A percentile compares a stretch with the other conserved stretches of the same genome.
Conservation (phyloP, 2,797 vertebrate species). For the Taenioides sp. region DNA sequence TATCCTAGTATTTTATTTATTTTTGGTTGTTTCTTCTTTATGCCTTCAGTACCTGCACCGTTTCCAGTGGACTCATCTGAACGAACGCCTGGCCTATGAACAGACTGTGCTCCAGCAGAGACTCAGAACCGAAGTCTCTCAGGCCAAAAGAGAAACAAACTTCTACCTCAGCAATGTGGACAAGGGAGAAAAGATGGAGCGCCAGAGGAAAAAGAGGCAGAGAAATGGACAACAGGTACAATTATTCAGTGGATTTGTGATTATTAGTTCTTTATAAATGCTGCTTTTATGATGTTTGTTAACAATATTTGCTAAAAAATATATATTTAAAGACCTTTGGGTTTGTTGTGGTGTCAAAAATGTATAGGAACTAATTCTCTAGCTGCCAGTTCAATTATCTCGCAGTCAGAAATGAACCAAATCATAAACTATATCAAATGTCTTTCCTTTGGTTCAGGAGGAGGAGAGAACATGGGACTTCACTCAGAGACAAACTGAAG, state of each 20-base stretch:
- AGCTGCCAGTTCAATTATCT: not conserved
- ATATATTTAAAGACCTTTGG: not conserved
- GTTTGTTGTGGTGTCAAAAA: no score
- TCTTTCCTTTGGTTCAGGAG: slow-evolving; percentile 28
- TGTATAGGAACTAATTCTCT: not conserved
- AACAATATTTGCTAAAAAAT: not conserved
- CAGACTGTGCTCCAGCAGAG: slow-evolving; percentile 85
- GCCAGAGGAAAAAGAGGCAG: slow-evolving; percentile 55
- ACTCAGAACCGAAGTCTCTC: slow-evolving; percentile 85
- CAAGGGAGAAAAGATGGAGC: slow-evolving; percentile 56
- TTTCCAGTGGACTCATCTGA: slow-evolving; percentile 90
- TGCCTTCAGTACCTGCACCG: slow-evolving; percentile 85
- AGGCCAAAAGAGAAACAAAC: slow-evolving; percentile 88
- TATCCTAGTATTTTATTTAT: not conserved
- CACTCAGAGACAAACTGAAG: slow-evolving; percentile 84
- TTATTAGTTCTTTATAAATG: not conserved
- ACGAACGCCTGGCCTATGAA: slow-evolving; percentile 86
- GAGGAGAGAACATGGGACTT: slow-evolving; percentile 84
- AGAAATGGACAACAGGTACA: slow-evolving; percentile 44
- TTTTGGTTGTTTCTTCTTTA: not conserved
- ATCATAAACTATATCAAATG: not conserved
- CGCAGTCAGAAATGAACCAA: not conserved
- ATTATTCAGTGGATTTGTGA: not conserved
- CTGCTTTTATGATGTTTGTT: not conserved
- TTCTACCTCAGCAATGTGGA: slow-evolving; percentile 86